Base-by-base conservation (phyloP, 2,113 vertebrate species). In the Hassar affinis region DNA sequence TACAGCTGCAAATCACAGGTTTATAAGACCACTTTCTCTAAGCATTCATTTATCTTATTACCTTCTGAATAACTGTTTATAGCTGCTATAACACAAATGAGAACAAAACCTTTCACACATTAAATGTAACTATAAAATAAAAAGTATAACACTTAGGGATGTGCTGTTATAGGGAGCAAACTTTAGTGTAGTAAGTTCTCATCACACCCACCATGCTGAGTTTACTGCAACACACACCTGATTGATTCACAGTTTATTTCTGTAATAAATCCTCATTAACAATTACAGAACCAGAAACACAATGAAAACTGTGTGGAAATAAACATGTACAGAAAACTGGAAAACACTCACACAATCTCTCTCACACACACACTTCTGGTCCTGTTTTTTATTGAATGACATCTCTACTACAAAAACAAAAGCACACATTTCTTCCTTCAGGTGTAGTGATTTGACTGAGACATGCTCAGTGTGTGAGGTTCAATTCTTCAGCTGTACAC, bases 261-360 rank as follows among this genome's bases (percentile, higher is more conserved):
- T 79, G 72, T 84, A 81, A 77, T 79, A 88, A 88, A 86, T 84
- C 72, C 77, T 30, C 54, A 84, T 85, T 61, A 72, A 71, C 78
- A 85, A 20, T 84, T 79, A 84, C 61, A 82, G 66, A 78, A 80
- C 64, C 74, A 54, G 71, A 45, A 72, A 76, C 12, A 68, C 61
- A 79, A 49, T 0, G 15, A 62, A 3, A 17, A 35, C 18, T 2
- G 17, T 52, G 3, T 35, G 45, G n/a, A 80, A 66, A 64, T 7
- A 80, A 80, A 54, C 0, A 3, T 14, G 12, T 80, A 66, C 27
- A 68, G 61, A 80, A 57, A 45, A 68, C 22, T 5, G 25, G 7
- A 30, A 77, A 78, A 62, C 27, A 27, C 35, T 6, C 0, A 6
- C 33, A 4, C n/a, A 30, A 30, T 30, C 25, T 27, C 79, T 1